Percentiles rank a stretch among this genome's conserved stretches.
Evolutionary conservation across 1,140 invertebrate genomes (phyloP).

Genomic region (Propsilocerus akamusi): DNA sequence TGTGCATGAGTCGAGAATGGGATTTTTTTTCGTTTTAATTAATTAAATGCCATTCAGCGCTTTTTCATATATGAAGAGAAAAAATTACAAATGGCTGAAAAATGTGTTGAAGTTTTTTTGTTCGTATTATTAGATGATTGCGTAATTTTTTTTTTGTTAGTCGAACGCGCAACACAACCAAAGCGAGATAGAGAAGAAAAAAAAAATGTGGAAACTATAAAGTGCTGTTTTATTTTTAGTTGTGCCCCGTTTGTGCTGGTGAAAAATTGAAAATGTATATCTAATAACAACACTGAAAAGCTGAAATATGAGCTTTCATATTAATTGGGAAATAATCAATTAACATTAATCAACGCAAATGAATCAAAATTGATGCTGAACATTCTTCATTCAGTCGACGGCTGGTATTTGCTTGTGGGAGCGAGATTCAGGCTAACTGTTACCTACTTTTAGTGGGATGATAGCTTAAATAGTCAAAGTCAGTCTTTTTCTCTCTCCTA

Average conservation of each 20-base stretch:
- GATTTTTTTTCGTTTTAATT: no score
- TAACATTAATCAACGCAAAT: no score
- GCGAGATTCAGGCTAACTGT: constrained; percentile 25
- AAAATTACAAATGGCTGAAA: no score
- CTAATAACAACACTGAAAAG: no score
- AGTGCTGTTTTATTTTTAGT: constrained; percentile 4
- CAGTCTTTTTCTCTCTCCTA: constrained; percentile 28
- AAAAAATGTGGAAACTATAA: constrained; percentile 2
- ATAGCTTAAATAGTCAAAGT: constrained; percentile 10
- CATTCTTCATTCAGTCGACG: neutral
- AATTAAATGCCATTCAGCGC: neutral
- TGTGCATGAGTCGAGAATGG: no score
- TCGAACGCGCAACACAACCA: neutral
- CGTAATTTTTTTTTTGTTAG: neutral
- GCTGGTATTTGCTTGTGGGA: constrained; percentile 16
- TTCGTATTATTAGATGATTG: constrained; percentile 3
- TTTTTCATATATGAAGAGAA: no score
- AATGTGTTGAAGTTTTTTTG: neutral
- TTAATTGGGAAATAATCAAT: no score
- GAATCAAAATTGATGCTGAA: no score
- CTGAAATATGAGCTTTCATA: no score
- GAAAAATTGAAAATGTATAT: no score
- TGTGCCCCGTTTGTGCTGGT: neutral
- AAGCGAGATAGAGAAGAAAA: neutral
- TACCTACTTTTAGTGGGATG: constrained; percentile 1